Conservation (phyloP, 2,113 vertebrate genomes). For the Pholis gunnellus region DNA sequence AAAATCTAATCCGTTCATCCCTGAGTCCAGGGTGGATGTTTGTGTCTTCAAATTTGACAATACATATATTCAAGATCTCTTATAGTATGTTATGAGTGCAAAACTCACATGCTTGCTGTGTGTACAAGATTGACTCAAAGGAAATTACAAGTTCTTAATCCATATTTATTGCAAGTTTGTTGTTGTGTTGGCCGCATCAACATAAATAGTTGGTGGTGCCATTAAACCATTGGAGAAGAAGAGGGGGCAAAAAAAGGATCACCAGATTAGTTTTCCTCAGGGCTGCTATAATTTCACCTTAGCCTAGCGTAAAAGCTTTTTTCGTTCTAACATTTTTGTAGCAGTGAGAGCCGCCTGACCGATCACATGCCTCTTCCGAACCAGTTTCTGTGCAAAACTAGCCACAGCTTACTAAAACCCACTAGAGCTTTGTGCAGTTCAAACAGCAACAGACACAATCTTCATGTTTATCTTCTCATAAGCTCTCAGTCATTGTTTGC, state of each 20-base stretch:
- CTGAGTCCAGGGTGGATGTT: too few relatives aligned
- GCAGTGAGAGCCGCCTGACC: background rate
- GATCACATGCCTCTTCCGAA: background rate
- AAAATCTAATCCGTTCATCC: too few relatives aligned
- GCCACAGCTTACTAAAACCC: background rate
- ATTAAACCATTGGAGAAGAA: background rate
- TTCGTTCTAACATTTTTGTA: background rate
- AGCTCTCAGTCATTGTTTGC: constrained; percentile 14
- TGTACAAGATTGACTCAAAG: background rate
- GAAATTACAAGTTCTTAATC: background rate
- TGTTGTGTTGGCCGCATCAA: background rate
- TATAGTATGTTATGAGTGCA: too few relatives aligned
- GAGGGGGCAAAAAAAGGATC: background rate
- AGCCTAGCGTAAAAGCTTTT: background rate
- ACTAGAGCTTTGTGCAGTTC: background rate
- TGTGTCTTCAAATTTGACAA: too few relatives aligned
- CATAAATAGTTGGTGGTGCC: background rate
- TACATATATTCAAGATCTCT: too few relatives aligned
- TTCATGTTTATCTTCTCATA: background rate
- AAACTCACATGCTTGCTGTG: too few relatives aligned
- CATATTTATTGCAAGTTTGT: background rate
- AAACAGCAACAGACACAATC: background rate
- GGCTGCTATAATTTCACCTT: background rate
- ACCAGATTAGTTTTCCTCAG: too few relatives aligned
- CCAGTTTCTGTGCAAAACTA: background rate